Evolutionary conservation across 1,140 invertebrate species (phyloP).

Genomic region (Pogonognathellus flavescens): DNA sequence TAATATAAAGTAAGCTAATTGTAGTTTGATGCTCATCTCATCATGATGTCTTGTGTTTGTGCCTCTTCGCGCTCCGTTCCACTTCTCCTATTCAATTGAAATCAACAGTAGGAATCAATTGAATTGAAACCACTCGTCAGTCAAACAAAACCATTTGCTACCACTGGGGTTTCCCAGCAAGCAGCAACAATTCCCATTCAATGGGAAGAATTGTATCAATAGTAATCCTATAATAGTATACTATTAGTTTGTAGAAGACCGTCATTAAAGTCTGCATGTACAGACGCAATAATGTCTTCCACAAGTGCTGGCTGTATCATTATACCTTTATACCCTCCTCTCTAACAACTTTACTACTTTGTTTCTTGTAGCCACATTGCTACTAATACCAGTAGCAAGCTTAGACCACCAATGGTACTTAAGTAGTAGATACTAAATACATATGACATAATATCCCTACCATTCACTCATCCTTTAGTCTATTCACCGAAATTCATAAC

Average conservation of each 20-base stretch:
- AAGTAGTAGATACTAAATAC: no score
- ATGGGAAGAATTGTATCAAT: slow-evolving; percentile 45
- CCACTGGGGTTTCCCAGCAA: slow-evolving; percentile 46
- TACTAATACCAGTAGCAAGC: no score
- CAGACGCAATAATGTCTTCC: no score
- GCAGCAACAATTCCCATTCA: slow-evolving; percentile 15
- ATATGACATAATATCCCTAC: no score
- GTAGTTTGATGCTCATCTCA: slow-evolving; percentile 21
- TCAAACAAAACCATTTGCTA: slow-evolving; percentile 47
- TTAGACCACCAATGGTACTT: no score
- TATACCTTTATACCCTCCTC: no score
- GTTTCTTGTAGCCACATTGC: no score
- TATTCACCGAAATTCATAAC: no score
- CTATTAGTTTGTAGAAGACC: background rate
- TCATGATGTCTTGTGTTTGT: background rate
- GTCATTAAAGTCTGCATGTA: no score
- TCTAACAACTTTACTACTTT: no score
- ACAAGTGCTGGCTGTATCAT: no score
- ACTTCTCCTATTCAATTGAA: slow-evolving; percentile 45
- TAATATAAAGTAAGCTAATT: background rate
- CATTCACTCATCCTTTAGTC: no score
- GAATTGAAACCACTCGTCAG: slow-evolving; percentile 46
- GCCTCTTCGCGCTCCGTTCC: slow-evolving; percentile 36
- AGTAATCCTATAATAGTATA: slow-evolving; percentile 38
- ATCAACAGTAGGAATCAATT: slow-evolving; percentile 49